Conservation (phyloP, 2,888 invertebrate species). For the Diadegma fenestrale region DNA sequence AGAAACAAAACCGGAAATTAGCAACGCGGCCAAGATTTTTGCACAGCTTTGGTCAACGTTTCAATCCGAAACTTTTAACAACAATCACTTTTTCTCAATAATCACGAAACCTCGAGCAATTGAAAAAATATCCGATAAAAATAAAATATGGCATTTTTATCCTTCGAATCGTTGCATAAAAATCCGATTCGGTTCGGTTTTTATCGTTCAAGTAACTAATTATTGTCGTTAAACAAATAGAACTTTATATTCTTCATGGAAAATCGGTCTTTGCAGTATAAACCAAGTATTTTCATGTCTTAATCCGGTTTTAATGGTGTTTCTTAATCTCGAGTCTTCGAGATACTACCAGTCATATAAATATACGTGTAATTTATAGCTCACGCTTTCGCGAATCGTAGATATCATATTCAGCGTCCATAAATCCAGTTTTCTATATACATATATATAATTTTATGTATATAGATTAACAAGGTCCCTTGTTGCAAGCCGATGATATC, state of each 20-base stretch:
- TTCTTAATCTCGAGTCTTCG: neutral
- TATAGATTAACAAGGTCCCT: slow-evolving; percentile 82
- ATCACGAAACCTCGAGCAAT: too few relatives aligned
- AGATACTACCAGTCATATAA: neutral
- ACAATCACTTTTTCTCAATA: too few relatives aligned
- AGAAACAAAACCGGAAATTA: neutral
- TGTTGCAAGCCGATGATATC: slow-evolving; percentile 79
- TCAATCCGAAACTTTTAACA: neutral
- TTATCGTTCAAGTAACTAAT: too few relatives aligned
- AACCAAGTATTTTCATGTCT: neutral
- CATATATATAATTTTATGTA: slow-evolving; percentile 71
- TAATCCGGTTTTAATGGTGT: slow-evolving; percentile 5
- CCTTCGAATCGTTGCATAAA: too few relatives aligned
- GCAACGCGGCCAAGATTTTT: neutral
- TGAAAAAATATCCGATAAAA: too few relatives aligned
- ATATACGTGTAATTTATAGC: slow-evolving; percentile 55
- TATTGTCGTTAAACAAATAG: neutral
- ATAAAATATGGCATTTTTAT: too few relatives aligned
- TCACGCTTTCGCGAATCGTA: slow-evolving; percentile 76
- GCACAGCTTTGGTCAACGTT: neutral
- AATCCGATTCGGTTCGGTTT: too few relatives aligned
- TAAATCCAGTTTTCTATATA: slow-evolving; percentile 62
- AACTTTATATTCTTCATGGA: neutral
- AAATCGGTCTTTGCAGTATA: neutral
- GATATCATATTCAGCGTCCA: slow-evolving; percentile 45